phyloP scores from a whole-genome alignment of 2,888 invertebrate species.

The Caenorhabditis zanzibari region DNA sequence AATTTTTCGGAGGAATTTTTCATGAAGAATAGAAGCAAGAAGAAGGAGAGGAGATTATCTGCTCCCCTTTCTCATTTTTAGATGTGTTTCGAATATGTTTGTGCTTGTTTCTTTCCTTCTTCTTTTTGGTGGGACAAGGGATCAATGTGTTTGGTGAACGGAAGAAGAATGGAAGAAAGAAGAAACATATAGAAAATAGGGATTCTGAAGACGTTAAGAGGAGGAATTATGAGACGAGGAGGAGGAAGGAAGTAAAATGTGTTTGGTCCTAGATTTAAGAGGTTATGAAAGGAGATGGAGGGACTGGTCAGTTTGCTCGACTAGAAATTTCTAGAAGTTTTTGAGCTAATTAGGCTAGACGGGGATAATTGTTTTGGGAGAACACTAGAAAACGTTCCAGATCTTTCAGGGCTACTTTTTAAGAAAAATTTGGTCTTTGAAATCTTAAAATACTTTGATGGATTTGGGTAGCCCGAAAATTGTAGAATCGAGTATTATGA shows the following conservation, averaged over 20 bases:
- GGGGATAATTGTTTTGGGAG: too few species aligned
- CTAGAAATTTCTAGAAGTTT: too few species aligned
- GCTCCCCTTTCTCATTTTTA: not conserved
- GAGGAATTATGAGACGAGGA: too few species aligned
- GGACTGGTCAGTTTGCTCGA: not conserved
- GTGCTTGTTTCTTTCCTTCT: not conserved
- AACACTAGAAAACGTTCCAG: too few species aligned
- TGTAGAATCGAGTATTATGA: too few species aligned
- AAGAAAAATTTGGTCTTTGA: too few species aligned
- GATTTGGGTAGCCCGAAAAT: too few species aligned
- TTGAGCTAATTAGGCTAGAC: too few species aligned
- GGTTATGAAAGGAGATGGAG: not conserved
- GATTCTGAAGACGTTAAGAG: not conserved
- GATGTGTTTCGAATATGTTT: conserved; percentile 24
- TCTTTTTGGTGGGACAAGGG: conserved; percentile 29
- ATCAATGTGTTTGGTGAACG: conserved; percentile 25
- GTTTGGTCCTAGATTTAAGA: too few species aligned
- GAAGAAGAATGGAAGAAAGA: conserved; percentile 11
- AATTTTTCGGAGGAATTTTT: conserved; percentile 3
- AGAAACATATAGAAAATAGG: not conserved
- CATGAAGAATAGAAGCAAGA: not conserved
- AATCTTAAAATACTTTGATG: too few species aligned
- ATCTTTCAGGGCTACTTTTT: too few species aligned
- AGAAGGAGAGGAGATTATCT: conserved; percentile 21
- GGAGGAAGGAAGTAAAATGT: too few species aligned